Conservation (phyloP, 2,888 invertebrate genomes). For the Therioaphis trifolii region DNA sequence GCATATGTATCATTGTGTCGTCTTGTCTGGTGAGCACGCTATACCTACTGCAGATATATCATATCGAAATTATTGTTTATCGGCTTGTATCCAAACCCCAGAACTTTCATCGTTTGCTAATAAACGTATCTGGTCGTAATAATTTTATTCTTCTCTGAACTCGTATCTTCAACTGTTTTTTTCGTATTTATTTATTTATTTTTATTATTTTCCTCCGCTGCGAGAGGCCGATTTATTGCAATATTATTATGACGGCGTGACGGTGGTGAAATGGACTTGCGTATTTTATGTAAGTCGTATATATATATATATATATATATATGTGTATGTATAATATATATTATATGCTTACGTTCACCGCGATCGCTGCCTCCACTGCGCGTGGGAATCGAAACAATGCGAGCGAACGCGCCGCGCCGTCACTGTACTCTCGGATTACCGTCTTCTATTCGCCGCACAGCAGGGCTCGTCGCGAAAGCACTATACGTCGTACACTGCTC, state of each 20-base stretch:
- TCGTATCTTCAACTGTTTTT: background rate
- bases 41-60: background rate
- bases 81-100: slow-evolving; percentile 22
- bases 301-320: background rate
- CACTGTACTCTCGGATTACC: slow-evolving; percentile 59
- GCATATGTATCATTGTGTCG: background rate
- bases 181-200: background rate
- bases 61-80: slow-evolving; percentile 48
- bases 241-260: background rate
- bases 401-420: slow-evolving; percentile 15
- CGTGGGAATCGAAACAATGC: slow-evolving; percentile 59
- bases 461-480: slow-evolving; percentile 46
- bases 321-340: background rate
- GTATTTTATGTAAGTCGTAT: background rate
- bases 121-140: slow-evolving; percentile 8
- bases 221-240: background rate
- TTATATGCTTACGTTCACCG: background rate
- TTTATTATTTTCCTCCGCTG: background rate
- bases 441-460: slow-evolving; percentile 44
- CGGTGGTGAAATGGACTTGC: background rate
- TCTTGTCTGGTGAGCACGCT: background rate
- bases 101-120: slow-evolving; percentile 26
- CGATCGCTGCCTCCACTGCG: background rate
- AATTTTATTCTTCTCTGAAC: background rate
- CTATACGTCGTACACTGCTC: background rate